Conservation (phyloP, 2,888 invertebrate genomes). For the Drosophila robusta region DNA sequence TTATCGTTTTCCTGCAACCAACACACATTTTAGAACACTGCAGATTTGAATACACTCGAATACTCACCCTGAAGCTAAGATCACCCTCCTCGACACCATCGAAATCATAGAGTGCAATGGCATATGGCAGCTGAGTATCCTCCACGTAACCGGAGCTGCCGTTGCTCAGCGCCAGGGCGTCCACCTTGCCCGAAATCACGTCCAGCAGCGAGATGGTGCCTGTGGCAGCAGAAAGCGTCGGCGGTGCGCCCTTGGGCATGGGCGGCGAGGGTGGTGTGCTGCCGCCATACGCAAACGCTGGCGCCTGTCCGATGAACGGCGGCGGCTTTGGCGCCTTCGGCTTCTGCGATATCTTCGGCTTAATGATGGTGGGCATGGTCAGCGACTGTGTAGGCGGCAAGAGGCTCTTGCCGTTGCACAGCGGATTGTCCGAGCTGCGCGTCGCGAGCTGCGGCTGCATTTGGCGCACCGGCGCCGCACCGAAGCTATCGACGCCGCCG, state of each 20-base stretch:
- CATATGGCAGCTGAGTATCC: slow-evolving; percentile 87
- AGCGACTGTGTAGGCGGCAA: slow-evolving; percentile 85
- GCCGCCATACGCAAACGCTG: slow-evolving; percentile 29
- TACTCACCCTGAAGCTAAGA: slow-evolving; percentile 91
- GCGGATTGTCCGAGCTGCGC: slow-evolving; percentile 86
- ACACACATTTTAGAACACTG: background rate
- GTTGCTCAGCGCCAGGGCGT: slow-evolving; percentile 76
- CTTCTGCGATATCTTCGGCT: slow-evolving; percentile 85
- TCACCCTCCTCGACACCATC: slow-evolving; percentile 91
- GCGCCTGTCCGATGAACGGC: slow-evolving; percentile 60
- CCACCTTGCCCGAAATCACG: slow-evolving; percentile 82
- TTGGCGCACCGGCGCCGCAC: slow-evolving; percentile 83
- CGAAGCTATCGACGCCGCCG: slow-evolving; percentile 77
- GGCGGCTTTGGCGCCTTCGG: slow-evolving; percentile 83
- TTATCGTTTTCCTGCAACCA: slow-evolving; percentile 88
- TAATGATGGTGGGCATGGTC: slow-evolving; percentile 91
- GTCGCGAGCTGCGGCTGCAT: slow-evolving; percentile 44
- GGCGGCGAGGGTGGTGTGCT: slow-evolving; percentile 88
- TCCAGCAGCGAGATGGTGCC: slow-evolving; percentile 82
- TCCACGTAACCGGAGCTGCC: slow-evolving; percentile 60
- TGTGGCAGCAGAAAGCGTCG: slow-evolving; percentile 86
- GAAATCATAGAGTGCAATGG: slow-evolving; percentile 92
- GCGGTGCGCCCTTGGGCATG: slow-evolving; percentile 92
- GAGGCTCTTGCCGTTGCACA: slow-evolving; percentile 86
- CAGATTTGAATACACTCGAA: background rate